These are phyloP conservation scores for Idaea straminata DNA, from an alignment of 2,888 invertebrate species.

Conservation along the genomic window DNA sequence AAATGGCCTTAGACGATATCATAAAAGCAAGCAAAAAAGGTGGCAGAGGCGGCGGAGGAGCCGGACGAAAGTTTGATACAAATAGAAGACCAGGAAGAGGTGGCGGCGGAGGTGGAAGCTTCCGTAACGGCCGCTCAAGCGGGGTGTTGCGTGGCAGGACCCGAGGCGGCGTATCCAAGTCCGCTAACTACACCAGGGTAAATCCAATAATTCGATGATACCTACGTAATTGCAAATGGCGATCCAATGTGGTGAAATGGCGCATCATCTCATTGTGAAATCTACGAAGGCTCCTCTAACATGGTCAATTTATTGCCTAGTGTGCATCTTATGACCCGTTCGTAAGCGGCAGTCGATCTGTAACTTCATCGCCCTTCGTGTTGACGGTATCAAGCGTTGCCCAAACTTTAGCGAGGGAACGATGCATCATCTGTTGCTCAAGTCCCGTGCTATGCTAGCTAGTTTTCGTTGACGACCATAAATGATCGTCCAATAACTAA, in stretches of 20 bases:
- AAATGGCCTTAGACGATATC: conserved; percentile 98
- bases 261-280: conserved; percentile 45
- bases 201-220: conserved; percentile 50
- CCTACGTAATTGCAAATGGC: conserved; percentile 70
- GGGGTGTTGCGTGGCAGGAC: conserved; percentile 85
- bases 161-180: conserved; percentile 85
- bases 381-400: not conserved
- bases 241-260: conserved; percentile 64
- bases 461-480: not conserved
- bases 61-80: conserved; percentile 71
- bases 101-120: conserved; percentile 64
- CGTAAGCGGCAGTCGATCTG: not conserved
- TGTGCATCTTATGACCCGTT: conserved; percentile 1
- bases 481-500: not conserved
- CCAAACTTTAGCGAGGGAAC: not conserved
- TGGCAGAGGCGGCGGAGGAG: conserved; percentile 79
- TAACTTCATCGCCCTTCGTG: not conserved
- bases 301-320: conserved; percentile 19
- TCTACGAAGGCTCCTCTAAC: conserved; percentile 23
- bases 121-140: conserved; percentile 77
- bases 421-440: not conserved
- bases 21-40: conserved; percentile 91
- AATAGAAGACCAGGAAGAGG: conserved; percentile 66
- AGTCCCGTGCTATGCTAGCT: not conserved
- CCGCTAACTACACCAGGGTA: conserved; percentile 85